A percentile compares a stretch with the other conserved stretches of the same genome.
Evolutionary conservation across 2,113 vertebrate genomes (phyloP).

Genomic region (Ammodytes dubius): DNA sequence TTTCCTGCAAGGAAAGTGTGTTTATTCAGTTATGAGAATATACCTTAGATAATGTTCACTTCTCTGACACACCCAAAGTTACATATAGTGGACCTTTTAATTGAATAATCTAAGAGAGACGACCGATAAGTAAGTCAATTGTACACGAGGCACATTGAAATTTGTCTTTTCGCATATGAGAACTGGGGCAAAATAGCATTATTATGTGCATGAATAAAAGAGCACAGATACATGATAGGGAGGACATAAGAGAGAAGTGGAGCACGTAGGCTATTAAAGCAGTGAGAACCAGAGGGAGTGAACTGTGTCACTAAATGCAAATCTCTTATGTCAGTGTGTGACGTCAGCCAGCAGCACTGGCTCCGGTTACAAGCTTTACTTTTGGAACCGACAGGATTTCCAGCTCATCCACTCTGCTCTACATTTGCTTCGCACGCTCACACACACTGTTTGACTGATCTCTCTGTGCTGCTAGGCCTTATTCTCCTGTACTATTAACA

Average conservation of each 20-base stretch:
- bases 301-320: slow-evolving; percentile 45
- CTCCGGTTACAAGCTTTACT: slow-evolving; percentile 73
- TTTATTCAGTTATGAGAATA: too few species aligned
- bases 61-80: too few species aligned
- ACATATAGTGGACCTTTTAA: too few species aligned
- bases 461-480: not conserved
- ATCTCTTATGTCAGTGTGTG: slow-evolving; percentile 66
- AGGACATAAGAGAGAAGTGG: not conserved
- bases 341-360: slow-evolving; percentile 53
- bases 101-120: slow-evolving; percentile 12
- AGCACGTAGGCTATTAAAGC: not conserved
- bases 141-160: too few species aligned
- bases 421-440: slow-evolving; percentile 46
- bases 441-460: not conserved
- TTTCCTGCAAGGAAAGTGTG: too few species aligned
- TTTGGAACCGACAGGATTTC: slow-evolving; percentile 37
- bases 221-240: too few species aligned
- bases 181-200: not conserved
- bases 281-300: slow-evolving; percentile 22
- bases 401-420: slow-evolving; percentile 15
- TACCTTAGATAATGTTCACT: too few species aligned
- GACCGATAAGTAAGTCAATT: not conserved
- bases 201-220: not conserved
- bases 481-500: not conserved
- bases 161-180: too few species aligned